A percentile compares a stretch with the other conserved stretches of the same genome.
These are phyloP conservation scores for Spodoptera litura DNA, from an alignment of 1,140 invertebrate genomes.

Conservation along the genomic window DNA sequence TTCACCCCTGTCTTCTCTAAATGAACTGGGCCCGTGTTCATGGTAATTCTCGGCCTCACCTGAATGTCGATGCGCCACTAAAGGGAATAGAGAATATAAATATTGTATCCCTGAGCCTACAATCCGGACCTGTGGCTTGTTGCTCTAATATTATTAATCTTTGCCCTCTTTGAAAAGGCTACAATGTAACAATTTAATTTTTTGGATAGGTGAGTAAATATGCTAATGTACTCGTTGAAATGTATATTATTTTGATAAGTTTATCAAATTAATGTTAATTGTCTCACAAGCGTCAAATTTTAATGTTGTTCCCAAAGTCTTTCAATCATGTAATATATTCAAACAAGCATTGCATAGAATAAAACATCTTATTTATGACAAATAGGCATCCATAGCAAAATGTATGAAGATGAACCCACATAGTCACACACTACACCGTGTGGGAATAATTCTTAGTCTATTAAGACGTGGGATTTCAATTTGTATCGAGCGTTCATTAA, in stretches of 20 bases:
- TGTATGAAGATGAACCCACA: not conserved
- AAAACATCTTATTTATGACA: too few relatives aligned
- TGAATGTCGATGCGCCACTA: constrained; percentile 68
- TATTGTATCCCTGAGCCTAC: constrained; percentile 53
- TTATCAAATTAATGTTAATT: too few relatives aligned
- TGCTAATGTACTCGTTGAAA: too few relatives aligned
- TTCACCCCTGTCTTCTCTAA: constrained; percentile 61
- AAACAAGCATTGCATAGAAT: too few relatives aligned
- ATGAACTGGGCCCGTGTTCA: constrained; percentile 72
- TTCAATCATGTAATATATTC: too few relatives aligned
- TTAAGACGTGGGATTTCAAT: constrained; percentile 36
- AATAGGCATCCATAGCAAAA: too few relatives aligned
- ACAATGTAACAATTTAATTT: not conserved
- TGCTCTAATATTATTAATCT: constrained; percentile 41
- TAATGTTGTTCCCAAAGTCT: not conserved
- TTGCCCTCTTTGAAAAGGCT: constrained; percentile 16
- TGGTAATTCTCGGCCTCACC: constrained; percentile 74
- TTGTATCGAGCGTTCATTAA: constrained; percentile 31
- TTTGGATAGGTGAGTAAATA: not conserved
- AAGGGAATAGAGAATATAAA: constrained; percentile 63
- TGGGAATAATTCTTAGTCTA: constrained; percentile 11
- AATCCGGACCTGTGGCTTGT: constrained; percentile 16
- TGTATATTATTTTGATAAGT: too few relatives aligned
- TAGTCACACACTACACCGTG: not conserved
- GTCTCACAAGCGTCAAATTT: not conserved